A percentile compares a stretch with the other conserved stretches of the same genome.
Evolutionary conservation across 2,888 invertebrate genomes (phyloP).

Genomic region (Amphipyra tragopoginis): DNA sequence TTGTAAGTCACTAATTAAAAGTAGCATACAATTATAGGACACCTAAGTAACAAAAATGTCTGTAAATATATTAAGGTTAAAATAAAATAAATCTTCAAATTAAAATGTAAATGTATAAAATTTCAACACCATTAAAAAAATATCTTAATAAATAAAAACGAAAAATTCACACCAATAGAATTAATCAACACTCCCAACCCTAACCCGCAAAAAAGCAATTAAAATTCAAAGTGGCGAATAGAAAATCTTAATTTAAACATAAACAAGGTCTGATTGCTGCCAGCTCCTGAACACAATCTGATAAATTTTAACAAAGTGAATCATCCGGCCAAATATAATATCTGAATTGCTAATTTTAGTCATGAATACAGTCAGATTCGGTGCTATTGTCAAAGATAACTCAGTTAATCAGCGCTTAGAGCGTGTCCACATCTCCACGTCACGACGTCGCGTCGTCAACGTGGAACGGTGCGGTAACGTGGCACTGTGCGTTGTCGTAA

Average conservation of each 20-base stretch:
- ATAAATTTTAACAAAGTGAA: slow-evolving; percentile 36
- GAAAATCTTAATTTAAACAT: slow-evolving; percentile 28
- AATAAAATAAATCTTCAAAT: too few relatives aligned
- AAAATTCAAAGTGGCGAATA: slow-evolving; percentile 3
- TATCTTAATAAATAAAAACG: background rate
- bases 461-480: too few relatives aligned
- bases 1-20: too few relatives aligned
- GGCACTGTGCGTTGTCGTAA: too few relatives aligned
- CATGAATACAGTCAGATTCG: slow-evolving; percentile 44
- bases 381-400: slow-evolving; percentile 43
- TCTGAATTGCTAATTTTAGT: slow-evolving; percentile 51
- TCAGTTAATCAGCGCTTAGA: slow-evolving; percentile 37
- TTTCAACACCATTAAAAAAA: background rate
- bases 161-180: background rate
- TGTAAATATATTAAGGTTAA: too few relatives aligned
- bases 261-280: slow-evolving; percentile 35
- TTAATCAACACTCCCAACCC: background rate
- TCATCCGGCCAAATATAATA: slow-evolving; percentile 39
- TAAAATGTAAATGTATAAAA: background rate
- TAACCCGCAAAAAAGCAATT: background rate
- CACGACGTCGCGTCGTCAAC: too few relatives aligned
- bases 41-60: too few relatives aligned
- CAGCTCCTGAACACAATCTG: slow-evolving; percentile 18
- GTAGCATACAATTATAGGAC: too few relatives aligned
- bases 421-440: too few relatives aligned